Evolutionary conservation across 2,888 invertebrate genomes (phyloP).

Genomic region (Drosophila bunnanda): DNA sequence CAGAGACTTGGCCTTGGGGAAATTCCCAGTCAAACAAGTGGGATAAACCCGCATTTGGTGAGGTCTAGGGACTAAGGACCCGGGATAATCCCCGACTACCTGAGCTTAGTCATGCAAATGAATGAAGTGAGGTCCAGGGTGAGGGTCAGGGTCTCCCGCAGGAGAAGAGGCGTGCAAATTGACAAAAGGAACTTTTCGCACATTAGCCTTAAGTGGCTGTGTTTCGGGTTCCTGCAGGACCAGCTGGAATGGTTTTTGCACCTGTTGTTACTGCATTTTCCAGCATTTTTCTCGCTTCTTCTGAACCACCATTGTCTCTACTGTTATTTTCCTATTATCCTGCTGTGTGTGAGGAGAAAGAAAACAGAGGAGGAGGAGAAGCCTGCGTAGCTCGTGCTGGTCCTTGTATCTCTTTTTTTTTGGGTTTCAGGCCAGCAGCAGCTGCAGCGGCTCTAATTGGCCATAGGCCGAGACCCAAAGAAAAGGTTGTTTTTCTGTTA

Average conservation of each 20-base stretch:
- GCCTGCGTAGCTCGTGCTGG: constrained; percentile 49
- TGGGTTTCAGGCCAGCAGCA: constrained; percentile 9
- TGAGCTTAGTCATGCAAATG: constrained; percentile 69
- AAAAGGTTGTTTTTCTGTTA: constrained; percentile 22
- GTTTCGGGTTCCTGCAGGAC: constrained; percentile 36
- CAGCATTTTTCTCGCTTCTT: constrained; percentile 64
- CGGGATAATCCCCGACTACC: constrained; percentile 64
- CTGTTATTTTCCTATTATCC: constrained; percentile 33
- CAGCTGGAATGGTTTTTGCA: constrained; percentile 58
- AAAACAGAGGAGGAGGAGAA: neutral
- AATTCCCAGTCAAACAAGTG: constrained; percentile 70
- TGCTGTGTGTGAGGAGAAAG: constrained; percentile 22
- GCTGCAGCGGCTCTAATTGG: constrained; percentile 53
- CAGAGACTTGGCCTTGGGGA: constrained; percentile 26
- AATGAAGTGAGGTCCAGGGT: constrained; percentile 60
- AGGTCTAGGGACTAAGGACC: neutral
- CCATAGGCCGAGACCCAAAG: constrained; percentile 28
- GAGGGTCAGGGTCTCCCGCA: constrained; percentile 10
- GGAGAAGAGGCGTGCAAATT: constrained; percentile 65
- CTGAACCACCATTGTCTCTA: constrained; percentile 44
- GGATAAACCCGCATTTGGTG: constrained; percentile 52
- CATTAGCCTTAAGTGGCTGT: constrained; percentile 68
- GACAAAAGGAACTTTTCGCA: constrained; percentile 82
- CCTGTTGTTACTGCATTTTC: constrained; percentile 65
- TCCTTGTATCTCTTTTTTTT: constrained; percentile 19